Conservation (phyloP, 1,140 invertebrate genomes). For the Cyrtorhinus lividipennis region DNA sequence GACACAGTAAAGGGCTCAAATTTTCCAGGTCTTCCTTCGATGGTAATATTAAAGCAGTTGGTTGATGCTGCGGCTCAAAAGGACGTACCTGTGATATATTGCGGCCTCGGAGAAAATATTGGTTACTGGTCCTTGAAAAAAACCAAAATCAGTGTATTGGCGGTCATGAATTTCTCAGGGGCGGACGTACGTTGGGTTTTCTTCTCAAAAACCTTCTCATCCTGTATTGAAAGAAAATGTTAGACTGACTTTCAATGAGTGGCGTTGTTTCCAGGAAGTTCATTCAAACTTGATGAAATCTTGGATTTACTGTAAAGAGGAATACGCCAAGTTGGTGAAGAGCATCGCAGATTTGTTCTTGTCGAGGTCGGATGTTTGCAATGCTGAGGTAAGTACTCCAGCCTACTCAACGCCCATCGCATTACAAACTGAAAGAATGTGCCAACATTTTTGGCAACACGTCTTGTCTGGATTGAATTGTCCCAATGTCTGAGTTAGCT, state of each 20-base stretch:
- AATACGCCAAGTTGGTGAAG: background rate
- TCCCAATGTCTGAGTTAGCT: too few species aligned
- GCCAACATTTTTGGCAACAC: too few species aligned
- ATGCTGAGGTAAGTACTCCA: background rate
- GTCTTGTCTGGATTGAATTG: too few species aligned
- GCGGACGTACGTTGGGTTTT: conserved; percentile 9
- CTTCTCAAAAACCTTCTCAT: background rate
- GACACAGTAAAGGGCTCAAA: too few species aligned
- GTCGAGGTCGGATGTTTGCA: background rate
- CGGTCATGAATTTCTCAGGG: conserved; percentile 15
- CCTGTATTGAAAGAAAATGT: background rate
- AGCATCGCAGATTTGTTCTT: background rate
- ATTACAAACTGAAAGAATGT: too few species aligned
- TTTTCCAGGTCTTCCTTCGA: conserved; percentile 3
- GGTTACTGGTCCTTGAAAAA: conserved; percentile 15
- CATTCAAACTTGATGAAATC: background rate
- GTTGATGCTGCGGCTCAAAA: background rate
- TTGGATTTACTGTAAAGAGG: background rate
- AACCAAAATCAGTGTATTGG: conserved; percentile 12
- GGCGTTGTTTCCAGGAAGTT: background rate
- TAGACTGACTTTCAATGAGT: background rate
- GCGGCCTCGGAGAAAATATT: conserved; percentile 1
- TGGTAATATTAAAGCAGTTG: background rate
- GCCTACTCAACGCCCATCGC: too few species aligned
- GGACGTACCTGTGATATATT: conserved; percentile 9